Percentiles rank a stretch among this genome's conserved stretches.
Conservation (phyloP, 2,888 invertebrate genomes). For the Trissoscelio sp. region DNA sequence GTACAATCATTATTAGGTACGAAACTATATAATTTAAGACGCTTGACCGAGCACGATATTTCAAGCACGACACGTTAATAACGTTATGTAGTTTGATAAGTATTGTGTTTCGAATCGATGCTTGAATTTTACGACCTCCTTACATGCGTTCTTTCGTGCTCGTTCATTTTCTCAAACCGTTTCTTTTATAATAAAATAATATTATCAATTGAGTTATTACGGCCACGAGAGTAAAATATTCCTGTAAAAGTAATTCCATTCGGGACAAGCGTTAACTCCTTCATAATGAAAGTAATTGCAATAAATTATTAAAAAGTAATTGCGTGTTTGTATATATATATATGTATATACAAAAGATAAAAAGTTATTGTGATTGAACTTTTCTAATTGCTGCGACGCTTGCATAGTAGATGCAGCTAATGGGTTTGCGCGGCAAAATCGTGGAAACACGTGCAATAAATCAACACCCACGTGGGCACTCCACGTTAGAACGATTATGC, state of each 20-base stretch:
- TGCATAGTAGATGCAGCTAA: constrained; percentile 5
- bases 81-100: constrained; percentile 63
- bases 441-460: constrained; percentile 52
- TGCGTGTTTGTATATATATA: too few relatives aligned
- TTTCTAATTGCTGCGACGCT: constrained; percentile 41
- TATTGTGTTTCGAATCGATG: constrained; percentile 62
- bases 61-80: constrained; percentile 66
- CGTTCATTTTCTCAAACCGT: constrained; percentile 41
- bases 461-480: constrained; percentile 53
- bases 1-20: constrained; percentile 46
- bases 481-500: constrained; percentile 32
- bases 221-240: background rate
- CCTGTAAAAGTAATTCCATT: background rate
- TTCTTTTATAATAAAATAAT: constrained; percentile 41
- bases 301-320: background rate
- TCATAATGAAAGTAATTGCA: background rate
- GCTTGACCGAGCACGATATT: constrained; percentile 63
- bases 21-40: constrained; percentile 62
- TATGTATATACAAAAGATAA: too few relatives aligned
- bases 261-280: background rate
- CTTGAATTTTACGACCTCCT: constrained; percentile 58
- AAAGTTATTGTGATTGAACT: constrained; percentile 24
- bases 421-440: constrained; percentile 37
- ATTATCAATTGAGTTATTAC: constrained; percentile 13
- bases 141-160: constrained; percentile 27